Conservation (phyloP, 2,797 vertebrate genomes). For the Toxotes lorentzi region DNA sequence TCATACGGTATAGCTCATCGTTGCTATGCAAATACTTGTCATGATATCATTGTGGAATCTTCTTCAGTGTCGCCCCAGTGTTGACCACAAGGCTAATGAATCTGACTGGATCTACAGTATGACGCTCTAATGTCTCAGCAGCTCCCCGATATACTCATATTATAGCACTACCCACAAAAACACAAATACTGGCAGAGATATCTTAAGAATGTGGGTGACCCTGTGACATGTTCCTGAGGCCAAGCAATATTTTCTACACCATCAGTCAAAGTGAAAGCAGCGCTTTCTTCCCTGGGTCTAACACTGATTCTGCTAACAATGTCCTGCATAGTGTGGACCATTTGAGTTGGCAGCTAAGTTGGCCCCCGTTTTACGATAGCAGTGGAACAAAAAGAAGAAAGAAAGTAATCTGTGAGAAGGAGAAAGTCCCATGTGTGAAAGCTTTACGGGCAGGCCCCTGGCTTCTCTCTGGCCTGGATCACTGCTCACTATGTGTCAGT, state of each 20-base stretch:
- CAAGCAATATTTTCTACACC: not conserved
- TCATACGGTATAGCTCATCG: constrained; percentile 1
- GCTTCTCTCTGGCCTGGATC: constrained; percentile 42
- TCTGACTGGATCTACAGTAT: not conserved
- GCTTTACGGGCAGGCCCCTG: not conserved
- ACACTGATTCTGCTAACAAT: not conserved
- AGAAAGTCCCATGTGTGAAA: constrained; percentile 23
- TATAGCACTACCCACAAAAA: not conserved
- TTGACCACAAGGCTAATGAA: not conserved
- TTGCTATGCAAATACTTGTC: not conserved
- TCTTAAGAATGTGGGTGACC: not conserved
- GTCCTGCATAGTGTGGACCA: constrained; percentile 9
- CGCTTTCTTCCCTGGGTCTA: not conserved
- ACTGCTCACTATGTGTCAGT: constrained; percentile 26
- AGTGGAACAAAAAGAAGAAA: not conserved
- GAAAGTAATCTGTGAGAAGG: not conserved
- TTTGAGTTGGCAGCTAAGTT: constrained; percentile 52
- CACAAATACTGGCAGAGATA: not conserved
- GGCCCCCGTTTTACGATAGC: not conserved
- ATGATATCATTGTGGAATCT: constrained; percentile 4
- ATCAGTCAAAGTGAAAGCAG: not conserved
- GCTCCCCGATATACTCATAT: not conserved
- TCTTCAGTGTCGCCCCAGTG: not conserved
- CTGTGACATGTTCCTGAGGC: not conserved
- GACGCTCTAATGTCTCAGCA: not conserved